phyloP scores from a whole-genome alignment of 2,888 invertebrate species.

The Hyles lineata region DNA sequence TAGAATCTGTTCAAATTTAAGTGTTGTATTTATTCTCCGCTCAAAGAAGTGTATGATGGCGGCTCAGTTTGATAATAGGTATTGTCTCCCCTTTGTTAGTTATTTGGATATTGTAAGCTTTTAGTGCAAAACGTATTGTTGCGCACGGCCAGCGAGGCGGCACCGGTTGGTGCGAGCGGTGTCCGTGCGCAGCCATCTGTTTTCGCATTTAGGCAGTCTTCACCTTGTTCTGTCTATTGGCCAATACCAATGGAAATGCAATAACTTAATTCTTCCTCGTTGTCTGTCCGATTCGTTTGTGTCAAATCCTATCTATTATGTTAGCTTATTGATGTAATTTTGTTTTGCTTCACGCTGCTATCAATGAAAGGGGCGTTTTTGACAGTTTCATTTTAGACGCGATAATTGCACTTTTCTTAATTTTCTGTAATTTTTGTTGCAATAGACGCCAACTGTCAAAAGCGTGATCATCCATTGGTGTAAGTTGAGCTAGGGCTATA shows the following conservation, averaged over 20 bases:
- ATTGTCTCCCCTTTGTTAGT: not conserved
- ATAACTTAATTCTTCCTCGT: constrained; percentile 11
- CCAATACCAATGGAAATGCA: constrained; percentile 11
- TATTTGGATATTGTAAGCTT: constrained; percentile 13
- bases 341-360: constrained; percentile 1
- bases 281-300: constrained; percentile 11
- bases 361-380: not conserved
- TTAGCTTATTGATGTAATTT: constrained; percentile 15
- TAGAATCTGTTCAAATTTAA: too few relatives aligned
- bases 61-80: constrained; percentile 34
- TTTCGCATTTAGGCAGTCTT: constrained; percentile 19
- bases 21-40: not conserved
- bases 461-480: not conserved
- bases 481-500: not conserved
- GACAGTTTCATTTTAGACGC: not conserved
- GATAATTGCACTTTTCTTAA: too few relatives aligned
- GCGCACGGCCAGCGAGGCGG: not conserved
- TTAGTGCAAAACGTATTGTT: constrained; percentile 17
- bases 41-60: constrained; percentile 34
- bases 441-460: not conserved
- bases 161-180: not conserved
- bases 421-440: not conserved
- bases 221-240: constrained; percentile 4
- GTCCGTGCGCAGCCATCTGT: constrained; percentile 2
- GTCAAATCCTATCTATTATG: not conserved